phyloP scores from a whole-genome alignment of 2,888 invertebrate genomes.

The Mesodorylaimus sp. region DNA sequence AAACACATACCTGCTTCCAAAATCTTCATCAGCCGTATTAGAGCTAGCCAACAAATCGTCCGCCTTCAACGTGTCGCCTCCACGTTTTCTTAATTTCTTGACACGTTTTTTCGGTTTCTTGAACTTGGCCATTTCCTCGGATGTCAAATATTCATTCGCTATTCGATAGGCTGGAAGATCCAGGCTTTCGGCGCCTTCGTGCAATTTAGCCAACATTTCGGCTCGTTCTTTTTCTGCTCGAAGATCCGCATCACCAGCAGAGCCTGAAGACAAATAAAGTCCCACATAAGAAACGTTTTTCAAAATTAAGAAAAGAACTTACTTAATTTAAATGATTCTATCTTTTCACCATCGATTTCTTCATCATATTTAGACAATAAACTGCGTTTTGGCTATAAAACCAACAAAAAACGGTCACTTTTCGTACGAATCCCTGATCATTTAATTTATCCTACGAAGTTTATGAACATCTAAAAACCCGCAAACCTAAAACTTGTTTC shows the following conservation, averaged over 20 bases:
- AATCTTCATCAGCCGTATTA: constrained; percentile 9
- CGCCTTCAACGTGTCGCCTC: constrained; percentile 18
- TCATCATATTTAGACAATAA: constrained; percentile 83
- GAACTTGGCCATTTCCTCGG: constrained; percentile 49
- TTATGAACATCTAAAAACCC: too few relatives aligned
- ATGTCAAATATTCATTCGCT: constrained; percentile 70
- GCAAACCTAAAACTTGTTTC: too few relatives aligned
- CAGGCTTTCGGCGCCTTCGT: constrained; percentile 45
- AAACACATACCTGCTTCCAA: constrained; percentile 9
- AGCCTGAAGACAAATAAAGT: not conserved
- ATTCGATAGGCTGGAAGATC: constrained; percentile 46
- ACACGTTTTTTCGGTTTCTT: constrained; percentile 25
- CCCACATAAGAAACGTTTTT: constrained; percentile 2
- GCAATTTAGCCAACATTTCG: constrained; percentile 1
- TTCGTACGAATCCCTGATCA: not conserved
- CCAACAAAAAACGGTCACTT: not conserved
- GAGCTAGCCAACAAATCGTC: constrained; percentile 18
- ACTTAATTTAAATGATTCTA: constrained; percentile 55
- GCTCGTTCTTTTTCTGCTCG: constrained; percentile 6
- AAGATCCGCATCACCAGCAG: constrained; percentile 2
- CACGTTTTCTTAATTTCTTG: constrained; percentile 17
- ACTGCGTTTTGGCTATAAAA: constrained; percentile 36
- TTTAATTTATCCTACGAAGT: too few relatives aligned
- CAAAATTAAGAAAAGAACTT: too few relatives aligned
- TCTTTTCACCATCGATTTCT: constrained; percentile 57